Evolutionary conservation across 2,113 vertebrate species (phyloP).

Genomic region (Cavia aperea): DNA sequence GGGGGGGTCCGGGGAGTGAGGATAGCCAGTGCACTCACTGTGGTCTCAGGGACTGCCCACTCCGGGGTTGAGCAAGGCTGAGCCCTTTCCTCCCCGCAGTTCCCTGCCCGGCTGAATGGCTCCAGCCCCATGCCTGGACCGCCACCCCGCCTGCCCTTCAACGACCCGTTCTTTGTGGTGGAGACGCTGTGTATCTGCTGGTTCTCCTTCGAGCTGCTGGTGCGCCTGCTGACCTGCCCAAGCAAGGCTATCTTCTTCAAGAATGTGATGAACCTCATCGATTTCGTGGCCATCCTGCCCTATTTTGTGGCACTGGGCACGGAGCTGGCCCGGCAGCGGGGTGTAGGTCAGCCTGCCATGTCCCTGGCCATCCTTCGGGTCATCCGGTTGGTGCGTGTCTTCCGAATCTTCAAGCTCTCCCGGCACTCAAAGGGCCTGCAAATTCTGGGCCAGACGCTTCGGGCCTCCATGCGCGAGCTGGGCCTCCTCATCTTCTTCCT

Average conservation of each 20-base stretch:
- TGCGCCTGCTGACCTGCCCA: constrained; percentile 82
- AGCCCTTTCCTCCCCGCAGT: constrained; percentile 51
- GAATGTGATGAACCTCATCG: constrained; percentile 94
- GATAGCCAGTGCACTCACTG: not conserved
- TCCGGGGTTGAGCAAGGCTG: not conserved
- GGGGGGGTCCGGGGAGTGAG: not conserved
- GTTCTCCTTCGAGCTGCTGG: constrained; percentile 90
- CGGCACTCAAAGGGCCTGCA: constrained; percentile 92
- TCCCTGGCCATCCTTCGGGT: constrained; percentile 88
- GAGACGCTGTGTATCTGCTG: constrained; percentile 92
- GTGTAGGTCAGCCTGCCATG: constrained; percentile 80
- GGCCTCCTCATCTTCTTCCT: constrained; percentile 96
- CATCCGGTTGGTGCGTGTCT: constrained; percentile 88
- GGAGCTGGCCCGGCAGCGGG: constrained; percentile 84
- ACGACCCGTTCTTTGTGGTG: constrained; percentile 90
- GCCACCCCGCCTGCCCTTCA: constrained; percentile 70
- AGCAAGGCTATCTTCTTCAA: constrained; percentile 89
- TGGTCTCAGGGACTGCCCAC: not conserved
- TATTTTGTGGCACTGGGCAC: constrained; percentile 91
- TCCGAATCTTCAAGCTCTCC: constrained; percentile 93
- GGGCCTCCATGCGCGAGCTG: constrained; percentile 89
- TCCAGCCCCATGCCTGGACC: constrained; percentile 11
- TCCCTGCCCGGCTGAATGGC: constrained; percentile 46
- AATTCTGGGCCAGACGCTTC: constrained; percentile 91
- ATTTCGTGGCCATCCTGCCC: constrained; percentile 91